phyloP scores from a whole-genome alignment of 2,888 invertebrate genomes.

The Scaptomyza flava region DNA sequence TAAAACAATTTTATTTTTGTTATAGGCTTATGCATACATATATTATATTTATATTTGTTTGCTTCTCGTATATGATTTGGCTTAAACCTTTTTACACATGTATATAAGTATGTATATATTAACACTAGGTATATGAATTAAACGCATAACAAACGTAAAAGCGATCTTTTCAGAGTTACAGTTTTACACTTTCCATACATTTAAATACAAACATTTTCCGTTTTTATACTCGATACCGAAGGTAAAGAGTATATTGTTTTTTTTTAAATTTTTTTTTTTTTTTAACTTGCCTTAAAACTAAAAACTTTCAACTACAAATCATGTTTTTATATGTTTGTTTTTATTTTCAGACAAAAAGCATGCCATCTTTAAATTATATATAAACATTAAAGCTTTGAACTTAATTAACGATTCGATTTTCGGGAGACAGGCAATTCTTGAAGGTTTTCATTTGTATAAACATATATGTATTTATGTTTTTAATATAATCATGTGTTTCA shows the following conservation, averaged over 20 bases:
- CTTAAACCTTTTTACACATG: constrained; percentile 54
- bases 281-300: background rate
- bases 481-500: background rate
- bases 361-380: background rate
- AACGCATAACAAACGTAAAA: constrained; percentile 20
- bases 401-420: background rate
- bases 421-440: background rate
- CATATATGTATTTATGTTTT: background rate
- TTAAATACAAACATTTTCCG: background rate
- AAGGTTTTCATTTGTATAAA: background rate
- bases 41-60: constrained; percentile 25
- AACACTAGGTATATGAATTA: constrained; percentile 11
- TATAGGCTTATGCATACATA: constrained; percentile 35
- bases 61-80: constrained; percentile 32
- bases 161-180: constrained; percentile 6
- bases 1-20: too few species aligned
- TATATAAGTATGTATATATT: constrained; percentile 19
- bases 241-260: too few species aligned
- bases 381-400: constrained; percentile 1
- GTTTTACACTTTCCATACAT: constrained; percentile 8
- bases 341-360: background rate
- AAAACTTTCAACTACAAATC: background rate
- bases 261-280: background rate
- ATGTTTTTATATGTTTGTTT: too few species aligned
- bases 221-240: too few species aligned